Conservation (phyloP, 2,797 vertebrate species). For the Siniperca obscura region DNA sequence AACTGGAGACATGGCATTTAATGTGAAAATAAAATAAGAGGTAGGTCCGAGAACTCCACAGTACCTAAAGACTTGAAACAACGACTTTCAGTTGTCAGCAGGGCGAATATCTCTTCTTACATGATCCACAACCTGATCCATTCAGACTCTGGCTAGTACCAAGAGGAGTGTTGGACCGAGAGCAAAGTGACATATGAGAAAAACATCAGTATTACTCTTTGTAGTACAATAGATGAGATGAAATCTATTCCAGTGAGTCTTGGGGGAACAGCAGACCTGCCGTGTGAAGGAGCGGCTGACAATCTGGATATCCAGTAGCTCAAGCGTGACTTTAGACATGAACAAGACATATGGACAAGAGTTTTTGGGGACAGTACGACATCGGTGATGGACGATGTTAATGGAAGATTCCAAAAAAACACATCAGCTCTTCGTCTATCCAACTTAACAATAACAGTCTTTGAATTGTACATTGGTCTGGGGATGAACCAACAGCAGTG, state of each 20-base stretch:
- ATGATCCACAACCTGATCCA: not conserved
- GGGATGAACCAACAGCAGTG: conserved; percentile 12
- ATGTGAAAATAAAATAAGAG: too few species aligned
- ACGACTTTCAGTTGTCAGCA: not conserved
- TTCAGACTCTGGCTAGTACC: not conserved
- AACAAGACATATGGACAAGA: accelerated
- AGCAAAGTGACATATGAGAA: not conserved
- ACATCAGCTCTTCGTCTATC: not conserved
- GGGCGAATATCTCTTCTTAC: not conserved
- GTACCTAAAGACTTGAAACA: not conserved
- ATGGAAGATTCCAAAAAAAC: too few species aligned
- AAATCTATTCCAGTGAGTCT: accelerated
- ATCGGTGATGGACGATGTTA: not conserved
- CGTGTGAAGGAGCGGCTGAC: accelerated
- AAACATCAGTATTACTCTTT: not conserved
- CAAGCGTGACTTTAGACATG: accelerated
- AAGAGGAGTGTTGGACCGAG: not conserved
- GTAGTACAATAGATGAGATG: accelerated
- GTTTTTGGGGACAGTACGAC: not conserved
- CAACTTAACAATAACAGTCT: not conserved
- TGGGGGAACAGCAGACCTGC: not conserved
- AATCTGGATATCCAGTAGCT: conserved; percentile 1
- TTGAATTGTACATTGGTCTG: not conserved
- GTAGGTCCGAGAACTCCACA: too few species aligned
- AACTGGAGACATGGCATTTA: too few species aligned